Evolutionary conservation across 2,797 vertebrate genomes (phyloP), one percentile per base, ranked within the genome.

Genomic region (Cossypha caffra): DNA sequence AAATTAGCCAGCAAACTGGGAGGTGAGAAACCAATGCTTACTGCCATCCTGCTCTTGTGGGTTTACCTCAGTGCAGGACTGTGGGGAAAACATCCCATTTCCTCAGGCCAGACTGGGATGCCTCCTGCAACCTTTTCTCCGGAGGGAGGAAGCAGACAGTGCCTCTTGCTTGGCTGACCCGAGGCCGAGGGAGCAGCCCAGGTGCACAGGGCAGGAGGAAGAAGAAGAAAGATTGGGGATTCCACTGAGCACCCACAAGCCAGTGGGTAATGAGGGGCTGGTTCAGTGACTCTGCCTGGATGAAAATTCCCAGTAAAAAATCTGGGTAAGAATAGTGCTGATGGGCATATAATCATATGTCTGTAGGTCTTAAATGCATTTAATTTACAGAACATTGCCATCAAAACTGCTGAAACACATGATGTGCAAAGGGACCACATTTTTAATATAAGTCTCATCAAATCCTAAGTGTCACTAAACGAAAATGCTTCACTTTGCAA

Each of bases 321-420:
- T 40, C 1, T 28, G 19, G 16, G 9, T 38, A 47, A 35, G 50
- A 24, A 69, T 62, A 83, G 68, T 18, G 14, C 19, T 38, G 47
- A 55, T 2, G 7, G 11, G 13, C 10, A 23, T 42, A 35, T 6
- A 11, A 13, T 20, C 11, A 1, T 11, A 11, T 16, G 4, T 8
- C 55, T 69, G 35, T 10, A 69, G 7, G 25, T 33, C 20, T 78
- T 45, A 7, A 21, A 45, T 20, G 9, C 17, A 19, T 58, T 50
- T 50, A 18, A 31, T 54, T 87, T 76, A 51, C 13, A 58, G 19
- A 9, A 55, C 14, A 1, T 7, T 45, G 24, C 10, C 77, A 81
- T 7, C 11, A 12, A 28, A 86, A 54, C 16, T 21, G 14, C 38
- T 4, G 0, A 38, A 43, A 66, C 3, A 40, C 18, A 28, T 0